A percentile compares a stretch with the other conserved stretches of the same genome.
phyloP scores from a whole-genome alignment of 1,140 invertebrate genomes.

The Neuroterus valhalla region DNA sequence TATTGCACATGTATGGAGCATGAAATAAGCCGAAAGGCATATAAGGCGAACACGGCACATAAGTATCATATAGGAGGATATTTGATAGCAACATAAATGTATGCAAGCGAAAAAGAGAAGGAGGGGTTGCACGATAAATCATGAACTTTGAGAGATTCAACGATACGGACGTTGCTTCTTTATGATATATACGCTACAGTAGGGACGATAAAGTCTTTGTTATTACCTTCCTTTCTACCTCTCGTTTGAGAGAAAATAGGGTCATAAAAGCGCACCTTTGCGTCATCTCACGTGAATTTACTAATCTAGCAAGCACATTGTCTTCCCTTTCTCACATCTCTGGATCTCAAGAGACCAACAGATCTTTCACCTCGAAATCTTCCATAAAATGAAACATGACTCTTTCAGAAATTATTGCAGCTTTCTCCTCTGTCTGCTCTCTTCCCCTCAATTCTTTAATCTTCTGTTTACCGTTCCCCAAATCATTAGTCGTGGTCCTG shows the following conservation, averaged over 20 bases:
- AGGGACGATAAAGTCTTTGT: not conserved
- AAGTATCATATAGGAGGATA: constrained; percentile 6
- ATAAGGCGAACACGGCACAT: not conserved
- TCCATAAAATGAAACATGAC: too few species aligned
- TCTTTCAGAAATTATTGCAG: too few species aligned
- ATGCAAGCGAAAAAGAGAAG: not conserved
- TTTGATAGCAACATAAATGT: constrained; percentile 21
- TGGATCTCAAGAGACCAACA: not conserved
- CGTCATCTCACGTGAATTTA: not conserved
- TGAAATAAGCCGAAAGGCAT: not conserved
- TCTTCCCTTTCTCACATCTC: not conserved
- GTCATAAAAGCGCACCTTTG: not conserved
- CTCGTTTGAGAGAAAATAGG: not conserved
- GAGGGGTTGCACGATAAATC: not conserved
- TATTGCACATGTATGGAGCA: not conserved
- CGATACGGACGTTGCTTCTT: not conserved
- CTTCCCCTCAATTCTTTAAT: too few species aligned
- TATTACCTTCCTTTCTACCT: not conserved
- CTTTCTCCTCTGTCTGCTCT: too few species aligned
- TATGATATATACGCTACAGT: not conserved
- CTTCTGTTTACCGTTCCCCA: too few species aligned
- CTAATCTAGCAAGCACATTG: not conserved
- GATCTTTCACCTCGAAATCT: too few species aligned
- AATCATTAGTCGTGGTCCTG: too few species aligned
- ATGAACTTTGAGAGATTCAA: constrained; percentile 21